Conservation (phyloP, 1,140 invertebrate genomes). For the Cecropterus lyciades region DNA sequence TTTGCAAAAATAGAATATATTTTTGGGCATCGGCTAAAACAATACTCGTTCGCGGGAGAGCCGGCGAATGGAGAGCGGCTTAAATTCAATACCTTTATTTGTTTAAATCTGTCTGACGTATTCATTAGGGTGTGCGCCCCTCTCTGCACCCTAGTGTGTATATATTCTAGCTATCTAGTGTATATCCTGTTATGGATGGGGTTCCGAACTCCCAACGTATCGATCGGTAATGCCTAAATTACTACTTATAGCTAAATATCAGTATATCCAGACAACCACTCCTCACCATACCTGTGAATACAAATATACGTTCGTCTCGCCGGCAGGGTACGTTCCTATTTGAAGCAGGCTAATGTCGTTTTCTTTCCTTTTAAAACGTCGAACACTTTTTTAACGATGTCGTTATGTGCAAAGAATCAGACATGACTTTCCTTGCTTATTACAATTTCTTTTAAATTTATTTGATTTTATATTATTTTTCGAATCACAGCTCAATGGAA, state of each 20-base stretch:
- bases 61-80: not conserved
- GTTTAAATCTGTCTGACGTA: constrained; percentile 3
- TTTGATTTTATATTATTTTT: too few species aligned
- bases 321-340: not conserved
- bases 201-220: constrained; percentile 12
- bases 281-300: not conserved
- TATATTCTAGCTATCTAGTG: constrained; percentile 8
- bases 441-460: too few species aligned
- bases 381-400: too few species aligned
- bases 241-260: constrained; percentile 26
- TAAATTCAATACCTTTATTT: constrained; percentile 24
- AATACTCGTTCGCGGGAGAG: too few species aligned
- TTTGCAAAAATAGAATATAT: too few species aligned
- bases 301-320: constrained; percentile 12
- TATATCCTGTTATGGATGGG: constrained; percentile 10
- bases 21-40: too few species aligned
- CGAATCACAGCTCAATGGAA: too few species aligned
- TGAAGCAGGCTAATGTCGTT: not conserved
- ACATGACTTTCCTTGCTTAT: too few species aligned
- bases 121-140: constrained; percentile 15
- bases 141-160: constrained; percentile 11
- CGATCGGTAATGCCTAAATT: constrained; percentile 16
- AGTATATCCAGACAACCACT: constrained; percentile 11
- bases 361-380: not conserved
- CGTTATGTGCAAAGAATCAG: too few species aligned